Evolutionary conservation across 2,888 invertebrate genomes (phyloP).

Genomic region (Pseudoips prasinana): DNA sequence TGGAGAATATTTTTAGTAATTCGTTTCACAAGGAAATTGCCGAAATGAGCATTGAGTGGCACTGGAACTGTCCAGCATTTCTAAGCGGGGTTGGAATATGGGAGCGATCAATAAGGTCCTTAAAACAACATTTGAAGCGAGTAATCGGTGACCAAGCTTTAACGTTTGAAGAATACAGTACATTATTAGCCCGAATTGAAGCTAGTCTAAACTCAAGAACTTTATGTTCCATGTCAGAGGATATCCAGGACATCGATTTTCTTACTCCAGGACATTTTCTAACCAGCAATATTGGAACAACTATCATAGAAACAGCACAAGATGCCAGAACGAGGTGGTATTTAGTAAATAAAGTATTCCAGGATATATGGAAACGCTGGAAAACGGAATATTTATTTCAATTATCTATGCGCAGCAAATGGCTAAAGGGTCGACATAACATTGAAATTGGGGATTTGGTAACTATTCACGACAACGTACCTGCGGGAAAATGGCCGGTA

Average conservation of each 20-base stretch:
- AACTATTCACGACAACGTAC: neutral
- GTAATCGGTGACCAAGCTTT: no score
- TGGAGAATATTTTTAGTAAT: no score
- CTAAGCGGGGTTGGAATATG: neutral
- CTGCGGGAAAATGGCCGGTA: neutral
- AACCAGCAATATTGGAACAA: neutral
- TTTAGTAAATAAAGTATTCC: slow-evolving; percentile 1
- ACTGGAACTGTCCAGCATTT: no score
- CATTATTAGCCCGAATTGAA: no score
- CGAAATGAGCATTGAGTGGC: no score
- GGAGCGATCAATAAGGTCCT: neutral
- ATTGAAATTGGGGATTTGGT: neutral
- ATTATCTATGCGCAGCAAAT: neutral
- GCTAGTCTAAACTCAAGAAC: no score
- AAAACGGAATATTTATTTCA: neutral
- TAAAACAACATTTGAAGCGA: no score
- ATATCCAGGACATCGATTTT: slow-evolving; percentile 2
- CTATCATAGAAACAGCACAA: slow-evolving; percentile 3
- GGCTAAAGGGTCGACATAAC: neutral
- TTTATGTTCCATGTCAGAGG: slow-evolving; percentile 1
- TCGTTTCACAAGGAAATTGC: no score
- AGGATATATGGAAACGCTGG: slow-evolving; percentile 3
- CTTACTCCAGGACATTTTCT: neutral
- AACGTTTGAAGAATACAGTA: no score
- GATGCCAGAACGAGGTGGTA: slow-evolving; percentile 6